Conservation (phyloP, 2,888 invertebrate genomes). For the Heteropelma amictum region DNA sequence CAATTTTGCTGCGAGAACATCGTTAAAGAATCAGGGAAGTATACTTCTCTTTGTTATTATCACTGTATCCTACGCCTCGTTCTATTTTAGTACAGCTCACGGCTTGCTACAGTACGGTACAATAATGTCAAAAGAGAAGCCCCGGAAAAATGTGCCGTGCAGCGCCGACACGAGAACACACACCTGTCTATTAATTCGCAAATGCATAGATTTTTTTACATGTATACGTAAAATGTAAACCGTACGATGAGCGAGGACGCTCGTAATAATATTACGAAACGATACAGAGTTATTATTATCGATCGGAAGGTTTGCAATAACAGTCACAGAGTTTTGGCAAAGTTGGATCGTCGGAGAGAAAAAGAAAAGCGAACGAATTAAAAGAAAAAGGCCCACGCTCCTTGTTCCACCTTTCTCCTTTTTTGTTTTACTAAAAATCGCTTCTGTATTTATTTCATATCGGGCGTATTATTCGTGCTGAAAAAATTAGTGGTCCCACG, state of each 20-base stretch:
- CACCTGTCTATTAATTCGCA: constrained; percentile 14
- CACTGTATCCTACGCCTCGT: background rate
- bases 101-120: too few relatives aligned
- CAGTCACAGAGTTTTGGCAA: background rate
- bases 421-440: too few relatives aligned
- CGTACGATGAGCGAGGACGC: constrained; percentile 20
- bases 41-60: background rate
- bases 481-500: too few relatives aligned
- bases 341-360: background rate
- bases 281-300: constrained; percentile 46
- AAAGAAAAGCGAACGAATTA: too few relatives aligned
- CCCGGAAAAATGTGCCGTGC: constrained; percentile 15
- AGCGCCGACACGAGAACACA: constrained; percentile 19
- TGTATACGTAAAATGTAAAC: background rate
- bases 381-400: too few relatives aligned
- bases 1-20: too few relatives aligned
- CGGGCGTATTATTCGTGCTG: too few relatives aligned
- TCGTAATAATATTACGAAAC: constrained; percentile 2
- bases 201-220: constrained; percentile 9
- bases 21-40: background rate
- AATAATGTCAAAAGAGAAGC: constrained; percentile 49
- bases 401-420: too few relatives aligned
- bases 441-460: too few relatives aligned
- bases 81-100: constrained; percentile 22
- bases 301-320: constrained; percentile 14